Evolutionary conservation across 2,113 vertebrate species (phyloP).

Genomic region (Ginglymostoma cirratum): DNA sequence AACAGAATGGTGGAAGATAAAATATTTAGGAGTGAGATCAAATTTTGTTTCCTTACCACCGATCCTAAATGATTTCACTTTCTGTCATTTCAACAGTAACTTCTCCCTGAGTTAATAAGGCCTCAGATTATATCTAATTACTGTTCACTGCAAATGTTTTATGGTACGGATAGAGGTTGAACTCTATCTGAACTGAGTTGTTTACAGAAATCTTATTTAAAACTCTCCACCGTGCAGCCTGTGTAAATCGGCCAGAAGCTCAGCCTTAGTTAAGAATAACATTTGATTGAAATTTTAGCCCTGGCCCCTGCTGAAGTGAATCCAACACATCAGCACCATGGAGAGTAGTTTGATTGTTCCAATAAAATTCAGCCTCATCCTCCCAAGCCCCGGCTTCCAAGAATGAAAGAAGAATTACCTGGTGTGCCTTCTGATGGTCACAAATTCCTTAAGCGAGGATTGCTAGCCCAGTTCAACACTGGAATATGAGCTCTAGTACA

Average conservation of each 20-base stretch:
- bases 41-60: background rate
- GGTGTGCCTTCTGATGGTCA: background rate
- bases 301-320: background rate
- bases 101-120: background rate
- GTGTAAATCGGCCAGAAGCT: background rate
- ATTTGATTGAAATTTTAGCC: background rate
- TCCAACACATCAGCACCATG: background rate
- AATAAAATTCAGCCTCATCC: background rate
- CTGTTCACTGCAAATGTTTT: background rate
- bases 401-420: background rate
- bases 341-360: background rate
- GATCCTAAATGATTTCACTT: background rate
- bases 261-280: background rate
- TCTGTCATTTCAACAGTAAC: background rate
- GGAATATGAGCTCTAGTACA: background rate
- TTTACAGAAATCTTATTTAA: background rate
- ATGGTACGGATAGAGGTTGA: background rate
- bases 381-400: background rate
- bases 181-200: background rate
- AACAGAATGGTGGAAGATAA: background rate
- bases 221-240: background rate
- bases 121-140: background rate
- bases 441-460: background rate
- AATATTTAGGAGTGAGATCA: background rate
- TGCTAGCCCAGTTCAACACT: background rate